Percentiles rank a stretch among this genome's conserved stretches.
phyloP scores from a whole-genome alignment of 1,140 invertebrate species.

The Lethocerus indicus region DNA sequence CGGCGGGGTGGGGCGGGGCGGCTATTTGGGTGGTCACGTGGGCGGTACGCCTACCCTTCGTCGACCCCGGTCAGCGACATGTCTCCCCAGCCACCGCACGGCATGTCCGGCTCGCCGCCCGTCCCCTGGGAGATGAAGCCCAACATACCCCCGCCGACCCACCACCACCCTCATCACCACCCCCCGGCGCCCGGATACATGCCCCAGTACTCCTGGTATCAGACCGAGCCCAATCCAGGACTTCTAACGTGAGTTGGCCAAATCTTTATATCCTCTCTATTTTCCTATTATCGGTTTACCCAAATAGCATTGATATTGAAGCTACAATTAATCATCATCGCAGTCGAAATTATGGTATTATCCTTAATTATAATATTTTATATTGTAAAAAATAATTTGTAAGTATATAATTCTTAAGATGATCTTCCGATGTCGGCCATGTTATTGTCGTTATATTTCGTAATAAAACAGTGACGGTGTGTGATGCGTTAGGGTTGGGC shows the following conservation, averaged over 20 bases:
- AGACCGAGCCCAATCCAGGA: constrained; percentile 45
- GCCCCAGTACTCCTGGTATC: constrained; percentile 61
- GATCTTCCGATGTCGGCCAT: too few relatives aligned
- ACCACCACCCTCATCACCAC: constrained; percentile 38
- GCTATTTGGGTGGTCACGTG: constrained; percentile 19
- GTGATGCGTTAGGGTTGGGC: too few relatives aligned
- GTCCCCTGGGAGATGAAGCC: constrained; percentile 52
- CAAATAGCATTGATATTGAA: too few relatives aligned
- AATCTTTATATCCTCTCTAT: background rate
- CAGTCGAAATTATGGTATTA: too few relatives aligned
- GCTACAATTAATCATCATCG: too few relatives aligned
- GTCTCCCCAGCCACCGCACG: constrained; percentile 34
- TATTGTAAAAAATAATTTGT: too few relatives aligned
- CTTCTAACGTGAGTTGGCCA: constrained; percentile 43
- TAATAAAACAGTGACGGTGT: too few relatives aligned
- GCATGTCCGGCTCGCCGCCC: constrained; percentile 32
- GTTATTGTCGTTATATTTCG: too few relatives aligned
- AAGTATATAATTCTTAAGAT: too few relatives aligned
- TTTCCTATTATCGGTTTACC: too few relatives aligned
- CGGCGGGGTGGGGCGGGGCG: constrained; percentile 19
- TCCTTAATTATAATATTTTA: too few relatives aligned
- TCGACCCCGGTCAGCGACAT: constrained; percentile 37
- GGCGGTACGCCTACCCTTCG: constrained; percentile 23
- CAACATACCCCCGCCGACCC: constrained; percentile 29
- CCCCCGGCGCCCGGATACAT: constrained; percentile 33